phyloP scores from a whole-genome alignment of 1,140 invertebrate genomes.

The Lysiphlebus fabarum region DNA sequence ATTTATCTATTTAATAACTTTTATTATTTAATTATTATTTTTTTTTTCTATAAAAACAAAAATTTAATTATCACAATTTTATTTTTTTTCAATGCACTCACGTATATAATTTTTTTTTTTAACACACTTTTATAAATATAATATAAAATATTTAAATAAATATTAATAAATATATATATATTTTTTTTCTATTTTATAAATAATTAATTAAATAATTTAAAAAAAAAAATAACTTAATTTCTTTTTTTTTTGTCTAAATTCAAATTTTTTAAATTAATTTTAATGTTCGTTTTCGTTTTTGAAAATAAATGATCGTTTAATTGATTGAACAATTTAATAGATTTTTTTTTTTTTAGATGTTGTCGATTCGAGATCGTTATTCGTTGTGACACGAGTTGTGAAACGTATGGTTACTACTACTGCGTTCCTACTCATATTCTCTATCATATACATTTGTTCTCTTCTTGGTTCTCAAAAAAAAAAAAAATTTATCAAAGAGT shows the following conservation, averaged over 20 bases:
- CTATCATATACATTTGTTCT: conserved; percentile 14
- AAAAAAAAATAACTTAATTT: no score
- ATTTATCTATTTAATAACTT: no score
- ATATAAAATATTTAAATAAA: no score
- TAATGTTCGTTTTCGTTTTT: conserved; percentile 17
- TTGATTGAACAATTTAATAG: background rate
- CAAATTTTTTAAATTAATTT: conserved; percentile 2
- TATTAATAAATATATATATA: no score
- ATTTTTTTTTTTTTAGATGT: conserved; percentile 11
- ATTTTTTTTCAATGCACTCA: no score
- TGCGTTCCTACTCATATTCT: conserved; percentile 24
- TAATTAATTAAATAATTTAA: background rate
- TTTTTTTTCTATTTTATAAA: no score
- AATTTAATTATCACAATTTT: no score
- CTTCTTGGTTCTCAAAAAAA: conserved; percentile 10
- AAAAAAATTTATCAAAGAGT: conserved; percentile 2
- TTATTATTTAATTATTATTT: no score
- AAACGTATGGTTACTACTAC: conserved; percentile 30
- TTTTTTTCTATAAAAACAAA: no score
- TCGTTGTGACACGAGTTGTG: conserved; percentile 33
- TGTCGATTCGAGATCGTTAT: conserved; percentile 33
- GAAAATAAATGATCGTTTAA: conserved; percentile 13
- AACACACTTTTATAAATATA: no score
- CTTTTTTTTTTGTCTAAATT: no score
- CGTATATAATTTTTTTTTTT: no score